Conservation (phyloP, 2,888 invertebrate genomes). For the Drosophila neutralis region DNA sequence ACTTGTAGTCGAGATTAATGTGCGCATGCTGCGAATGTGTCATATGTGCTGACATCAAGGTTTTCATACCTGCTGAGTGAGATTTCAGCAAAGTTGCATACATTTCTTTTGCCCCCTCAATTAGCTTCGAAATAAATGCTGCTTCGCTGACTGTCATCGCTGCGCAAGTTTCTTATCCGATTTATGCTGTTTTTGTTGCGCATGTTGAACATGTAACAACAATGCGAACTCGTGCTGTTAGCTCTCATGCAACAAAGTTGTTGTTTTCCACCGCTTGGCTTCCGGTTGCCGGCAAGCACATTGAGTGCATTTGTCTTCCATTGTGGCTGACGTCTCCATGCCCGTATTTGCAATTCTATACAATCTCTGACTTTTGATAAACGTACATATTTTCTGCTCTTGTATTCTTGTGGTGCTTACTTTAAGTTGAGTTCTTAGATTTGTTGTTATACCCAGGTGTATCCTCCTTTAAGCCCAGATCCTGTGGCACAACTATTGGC, state of each 20-base stretch:
- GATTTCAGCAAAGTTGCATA: not conserved
- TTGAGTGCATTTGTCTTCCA: not conserved
- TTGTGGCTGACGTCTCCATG: conserved; percentile 49
- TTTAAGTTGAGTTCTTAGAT: not conserved
- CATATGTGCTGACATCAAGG: not conserved
- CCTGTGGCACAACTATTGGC: not conserved
- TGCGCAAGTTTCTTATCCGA: conserved; percentile 8
- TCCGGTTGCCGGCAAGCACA: not conserved
- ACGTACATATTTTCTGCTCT: conserved; percentile 52
- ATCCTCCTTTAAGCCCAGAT: not conserved
- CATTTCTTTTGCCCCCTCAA: conserved; percentile 1
- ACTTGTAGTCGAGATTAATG: conserved; percentile 14
- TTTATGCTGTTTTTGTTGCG: conserved; percentile 2
- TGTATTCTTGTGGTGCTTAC: conserved; percentile 15
- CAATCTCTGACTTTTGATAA: conserved; percentile 55
- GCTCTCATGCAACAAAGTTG: conserved; percentile 11
- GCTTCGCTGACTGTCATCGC: conserved; percentile 27
- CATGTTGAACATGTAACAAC: conserved; percentile 43
- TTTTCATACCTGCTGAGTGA: conserved; percentile 7
- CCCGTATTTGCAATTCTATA: conserved; percentile 50
- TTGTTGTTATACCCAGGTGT: conserved; percentile 6
- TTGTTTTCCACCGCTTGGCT: conserved; percentile 10
- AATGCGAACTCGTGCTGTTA: conserved; percentile 26
- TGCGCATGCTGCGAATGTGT: conserved; percentile 29
- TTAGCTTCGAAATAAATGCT: not conserved